Evolutionary conservation across 2,888 invertebrate genomes (phyloP), one percentile per base, ranked within the genome.

Genomic region (Trilocha varians): DNA sequence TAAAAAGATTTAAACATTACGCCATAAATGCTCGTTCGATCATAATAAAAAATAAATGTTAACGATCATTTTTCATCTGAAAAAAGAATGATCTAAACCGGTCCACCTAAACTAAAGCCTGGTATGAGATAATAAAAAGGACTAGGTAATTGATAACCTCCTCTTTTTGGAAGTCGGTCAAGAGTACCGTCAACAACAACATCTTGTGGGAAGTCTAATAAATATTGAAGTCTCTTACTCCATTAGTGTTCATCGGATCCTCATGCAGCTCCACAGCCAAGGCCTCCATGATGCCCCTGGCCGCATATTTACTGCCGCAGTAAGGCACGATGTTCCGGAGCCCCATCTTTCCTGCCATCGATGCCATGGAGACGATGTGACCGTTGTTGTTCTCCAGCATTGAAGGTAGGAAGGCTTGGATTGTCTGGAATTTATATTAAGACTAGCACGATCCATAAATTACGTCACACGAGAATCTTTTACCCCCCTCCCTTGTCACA

Each of bases 231-330:
- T 13, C 39, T 57, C 69, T 50, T 50, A 80, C 80, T 38, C 82
- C 78, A 43, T 65, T 65, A 13, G 73, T 65, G 39, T 68, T 64
- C 16, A 73, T 70, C 1, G 72, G 82, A 51, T 76, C 87, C 57
- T 86, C 88, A 44, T 90, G 83, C 14, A 96, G 64, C 66, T 97
- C 97, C 49, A 93, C 90, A 32, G 87, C 79, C 5, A 97, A 61
- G 0, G 93, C 88, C 60, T 96, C 94, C 91, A 95, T 95, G 52
- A 96, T 80, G 13, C 97, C 95, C 46, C 91, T 83, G 1, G 93
- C 93, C 0, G 94, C 95, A 59, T 88, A 93, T 68, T 95, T 95
- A n/a, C 91, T 89, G 5, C 91, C 91, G 65, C 93, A 92, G 70
- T 95, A 95, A 0, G 94, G 93, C 5, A 92, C 93, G 46, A 94